phyloP scores from a whole-genome alignment of 2,888 invertebrate species.

The Hypolimnas misippus region DNA sequence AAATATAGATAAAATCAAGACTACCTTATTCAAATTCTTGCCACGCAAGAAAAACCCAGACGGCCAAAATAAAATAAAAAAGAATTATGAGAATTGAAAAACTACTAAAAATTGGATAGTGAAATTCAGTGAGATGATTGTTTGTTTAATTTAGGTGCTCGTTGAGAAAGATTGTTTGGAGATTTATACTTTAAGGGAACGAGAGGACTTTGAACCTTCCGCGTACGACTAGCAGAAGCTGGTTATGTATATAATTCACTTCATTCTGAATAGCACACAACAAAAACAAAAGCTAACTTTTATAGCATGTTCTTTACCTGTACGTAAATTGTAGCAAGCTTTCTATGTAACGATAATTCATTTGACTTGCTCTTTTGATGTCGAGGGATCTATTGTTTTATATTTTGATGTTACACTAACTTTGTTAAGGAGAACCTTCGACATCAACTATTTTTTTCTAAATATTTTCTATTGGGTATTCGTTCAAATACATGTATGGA shows the following conservation, averaged over 20 bases:
- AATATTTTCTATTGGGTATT: constrained; percentile 19
- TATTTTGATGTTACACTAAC: constrained; percentile 57
- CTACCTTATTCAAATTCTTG: too few relatives aligned
- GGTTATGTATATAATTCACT: background rate
- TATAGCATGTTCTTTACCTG: constrained; percentile 36
- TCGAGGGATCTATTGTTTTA: constrained; percentile 62
- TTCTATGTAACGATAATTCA: constrained; percentile 72
- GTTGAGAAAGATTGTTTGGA: too few relatives aligned
- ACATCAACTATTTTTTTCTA: constrained; percentile 48
- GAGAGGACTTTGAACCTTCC: too few relatives aligned
- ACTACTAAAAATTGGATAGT: too few relatives aligned
- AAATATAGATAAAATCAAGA: too few relatives aligned
- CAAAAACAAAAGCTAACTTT: constrained; percentile 62
- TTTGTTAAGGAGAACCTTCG: constrained; percentile 64
- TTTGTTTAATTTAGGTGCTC: too few relatives aligned
- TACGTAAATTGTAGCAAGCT: constrained; percentile 46
- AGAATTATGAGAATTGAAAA: too few relatives aligned
- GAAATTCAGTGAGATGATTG: too few relatives aligned
- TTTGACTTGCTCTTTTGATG: constrained; percentile 80
- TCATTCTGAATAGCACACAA: background rate
- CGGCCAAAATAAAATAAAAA: too few relatives aligned
- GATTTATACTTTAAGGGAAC: too few relatives aligned
- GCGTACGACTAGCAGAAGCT: too few relatives aligned
- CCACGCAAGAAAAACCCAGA: too few relatives aligned
- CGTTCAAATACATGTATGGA: constrained; percentile 15